Percentiles rank a stretch among this genome's conserved stretches.
Conservation (phyloP, 1,140 invertebrate genomes). For the Anastatus disparis region DNA sequence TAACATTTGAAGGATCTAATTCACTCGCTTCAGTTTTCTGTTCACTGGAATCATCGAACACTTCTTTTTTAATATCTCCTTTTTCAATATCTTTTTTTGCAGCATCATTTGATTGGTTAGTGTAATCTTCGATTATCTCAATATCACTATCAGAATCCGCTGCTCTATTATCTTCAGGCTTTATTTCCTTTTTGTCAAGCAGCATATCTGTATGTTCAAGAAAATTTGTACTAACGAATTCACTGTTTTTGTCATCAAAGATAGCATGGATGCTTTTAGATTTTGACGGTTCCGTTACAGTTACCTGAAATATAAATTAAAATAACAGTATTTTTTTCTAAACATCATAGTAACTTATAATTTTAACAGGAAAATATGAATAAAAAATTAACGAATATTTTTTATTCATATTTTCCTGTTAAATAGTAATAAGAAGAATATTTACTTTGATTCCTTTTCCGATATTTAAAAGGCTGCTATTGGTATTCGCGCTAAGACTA, state of each 20-base stretch:
- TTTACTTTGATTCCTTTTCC: conserved; percentile 30
- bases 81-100: conserved; percentile 12
- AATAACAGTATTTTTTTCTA: no score
- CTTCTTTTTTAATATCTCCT: background rate
- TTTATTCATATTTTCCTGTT: background rate
- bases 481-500: background rate
- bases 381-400: background rate
- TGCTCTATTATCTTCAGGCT: background rate
- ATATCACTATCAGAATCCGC: conserved; percentile 54
- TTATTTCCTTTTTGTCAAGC: conserved; percentile 26
- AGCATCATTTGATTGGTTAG: background rate
- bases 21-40: background rate
- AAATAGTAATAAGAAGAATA: background rate
- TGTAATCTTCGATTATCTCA: conserved; percentile 55
- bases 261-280: background rate
- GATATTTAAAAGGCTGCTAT: conserved; percentile 17
- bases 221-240: conserved; percentile 58
- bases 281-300: background rate
- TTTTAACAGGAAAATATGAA: background rate
- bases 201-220: conserved; percentile 55
- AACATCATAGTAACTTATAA: no score
- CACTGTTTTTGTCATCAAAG: conserved; percentile 33
- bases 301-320: no score
- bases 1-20: no score
- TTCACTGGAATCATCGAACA: background rate